Base-by-base conservation (phyloP, 2,113 vertebrate genomes). In the Scomber scombrus region DNA sequence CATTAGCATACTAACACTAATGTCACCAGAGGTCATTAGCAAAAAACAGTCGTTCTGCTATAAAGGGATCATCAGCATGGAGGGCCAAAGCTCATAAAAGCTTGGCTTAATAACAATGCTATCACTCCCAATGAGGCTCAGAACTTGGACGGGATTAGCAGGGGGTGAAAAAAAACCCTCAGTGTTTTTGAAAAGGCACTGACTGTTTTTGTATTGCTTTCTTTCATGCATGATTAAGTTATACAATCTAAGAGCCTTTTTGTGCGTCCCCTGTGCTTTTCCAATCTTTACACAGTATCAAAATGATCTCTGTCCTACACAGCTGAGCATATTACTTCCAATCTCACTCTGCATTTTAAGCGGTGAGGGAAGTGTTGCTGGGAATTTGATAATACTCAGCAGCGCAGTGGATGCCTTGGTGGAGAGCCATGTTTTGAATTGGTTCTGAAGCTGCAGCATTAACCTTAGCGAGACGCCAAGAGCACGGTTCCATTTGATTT, bases 161-260 rank as follows among this genome's bases (percentile, higher is more conserved):
- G 45, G 43, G 61, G 72, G 40, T 43, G 57, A 69, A 78, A 71
- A 62, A 55, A 78, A 75, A 64, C 13, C 54, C 45, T 75, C 70
- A 12, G 55, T 81, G 86, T 80, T 86, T 90, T 78, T 57, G 71
- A 88, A 88, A 47, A 45, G 82, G 67, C 45, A 34, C 63, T 75
- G 85, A 88, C 87, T 85, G 78, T 86, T 87, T 91, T 83, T 90
- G 66, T 66, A 75, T 81, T 45, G 57, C 79, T 76, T 81, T 87
- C 88, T 84, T 88, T 84, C 77, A 81, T 61, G 84, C 83, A 80
- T 85, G 83, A 92, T 90, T 91, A 91, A 88, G 81, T 85, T 91
- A 75, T 81, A 89, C 84, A 87, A 86, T 91, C 84, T 85, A 62
- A 75, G 57, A 89, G 86, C 80, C 71, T 64, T 81, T 80, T 80